phyloP scores from a whole-genome alignment of 2,797 vertebrate species.

The Prunella strophiata region DNA sequence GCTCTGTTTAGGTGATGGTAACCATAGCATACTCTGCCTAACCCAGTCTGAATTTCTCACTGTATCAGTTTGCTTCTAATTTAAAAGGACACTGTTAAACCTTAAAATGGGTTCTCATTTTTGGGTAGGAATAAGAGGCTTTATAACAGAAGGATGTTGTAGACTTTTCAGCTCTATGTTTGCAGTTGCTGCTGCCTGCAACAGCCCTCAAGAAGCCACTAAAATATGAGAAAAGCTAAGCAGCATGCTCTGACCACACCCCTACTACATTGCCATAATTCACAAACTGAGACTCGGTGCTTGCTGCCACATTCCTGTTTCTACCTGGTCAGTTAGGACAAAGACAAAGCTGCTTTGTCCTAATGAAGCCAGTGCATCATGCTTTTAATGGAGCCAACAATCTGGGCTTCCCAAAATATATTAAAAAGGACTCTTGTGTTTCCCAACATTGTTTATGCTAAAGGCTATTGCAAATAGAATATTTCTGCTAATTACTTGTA shows the following conservation, averaged over 20 bases:
- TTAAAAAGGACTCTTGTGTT: background rate
- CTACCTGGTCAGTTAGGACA: constrained; percentile 12
- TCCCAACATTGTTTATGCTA: background rate
- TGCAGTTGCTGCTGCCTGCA: constrained; percentile 13
- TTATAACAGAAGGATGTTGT: background rate
- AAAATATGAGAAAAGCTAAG: background rate
- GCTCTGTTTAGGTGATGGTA: constrained; percentile 29
- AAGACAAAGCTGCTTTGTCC: constrained; percentile 43
- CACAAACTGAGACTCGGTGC: background rate
- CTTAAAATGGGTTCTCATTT: constrained; percentile 21
- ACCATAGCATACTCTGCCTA: background rate
- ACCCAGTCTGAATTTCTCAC: background rate
- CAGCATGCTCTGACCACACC: constrained; percentile 39
- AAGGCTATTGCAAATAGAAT: constrained; percentile 10
- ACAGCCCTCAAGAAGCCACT: background rate
- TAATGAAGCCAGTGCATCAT: background rate
- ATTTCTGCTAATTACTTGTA: constrained; percentile 17
- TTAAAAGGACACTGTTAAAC: background rate
- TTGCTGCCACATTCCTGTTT: constrained; percentile 12
- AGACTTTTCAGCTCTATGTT: background rate
- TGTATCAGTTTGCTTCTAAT: background rate
- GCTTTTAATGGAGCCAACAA: background rate
- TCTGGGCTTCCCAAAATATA: background rate
- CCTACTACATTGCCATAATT: constrained; percentile 36
- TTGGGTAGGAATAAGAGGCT: background rate